Base-by-base conservation (phyloP, 2,797 vertebrate species). In the Cirrhinus molitorella region DNA sequence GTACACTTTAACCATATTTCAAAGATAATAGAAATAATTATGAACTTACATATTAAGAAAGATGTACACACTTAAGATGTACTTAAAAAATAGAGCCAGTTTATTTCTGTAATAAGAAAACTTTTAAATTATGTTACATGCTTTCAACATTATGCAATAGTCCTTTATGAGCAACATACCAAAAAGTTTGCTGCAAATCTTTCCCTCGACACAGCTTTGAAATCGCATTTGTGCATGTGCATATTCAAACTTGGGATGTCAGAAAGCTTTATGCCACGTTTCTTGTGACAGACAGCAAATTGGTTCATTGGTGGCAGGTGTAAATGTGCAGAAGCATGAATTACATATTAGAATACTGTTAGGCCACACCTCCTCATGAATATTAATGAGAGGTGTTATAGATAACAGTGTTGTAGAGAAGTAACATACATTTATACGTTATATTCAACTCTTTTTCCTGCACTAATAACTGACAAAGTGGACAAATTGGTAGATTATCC, bases 331-430 rank as follows among this genome's bases (percentile, higher is more conserved):
- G 71, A 31, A 28, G 47, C 3, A 3, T 40, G 31, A 74, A 57
- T 57, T 17, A 23, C 31, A 23, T 23, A 34, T 40, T 17, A 53
- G 25, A 72, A 19, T 31, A 21, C 45, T 12, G 31, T 67, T 68
- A 68, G 72, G 72, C 21, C 51, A 40, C 28, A 23, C 51, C 21
- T 55, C 55, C 72, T 57, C 72, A n/a, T 53, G 17, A 53, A 53
- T 74, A 57, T 16, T 17, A 57, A 40, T 40, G 12, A 40, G 21
- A 37, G 49, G 21, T 16, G 37, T 13, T 55, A n/a, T 55, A 55
- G 28, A 74, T 21, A 40, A 37, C 14, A 12, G 70, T 8, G 19
- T 34, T 49, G 21, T 13, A 14, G 49, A 37, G 19, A 55, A n/a
- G 21, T n/a, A 55, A 1, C 4, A 17, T 28, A 71, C 3, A 49